phyloP scores from a whole-genome alignment of 35 echinoderm and acorn worm species.

The Anneissia japonica region DNA sequence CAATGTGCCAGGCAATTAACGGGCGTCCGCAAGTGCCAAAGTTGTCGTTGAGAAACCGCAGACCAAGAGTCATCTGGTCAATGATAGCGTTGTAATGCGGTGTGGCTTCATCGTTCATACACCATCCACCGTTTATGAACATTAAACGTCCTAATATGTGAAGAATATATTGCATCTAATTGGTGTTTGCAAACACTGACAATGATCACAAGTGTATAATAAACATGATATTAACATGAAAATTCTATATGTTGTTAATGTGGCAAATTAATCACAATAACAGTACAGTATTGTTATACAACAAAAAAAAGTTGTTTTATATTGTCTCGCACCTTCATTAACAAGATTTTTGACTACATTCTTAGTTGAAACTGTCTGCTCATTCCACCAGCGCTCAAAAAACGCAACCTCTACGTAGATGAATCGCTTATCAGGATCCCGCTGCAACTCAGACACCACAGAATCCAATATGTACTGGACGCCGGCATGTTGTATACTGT shows the following conservation, averaged over 20 bases:
- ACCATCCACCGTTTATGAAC: constrained; percentile 98
- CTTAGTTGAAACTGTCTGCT: constrained; percentile 54
- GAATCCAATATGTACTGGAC: constrained; percentile 98
- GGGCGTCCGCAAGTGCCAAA: constrained; percentile 87
- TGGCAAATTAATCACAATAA: too few species aligned
- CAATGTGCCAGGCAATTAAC: constrained; percentile 82
- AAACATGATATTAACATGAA: too few species aligned
- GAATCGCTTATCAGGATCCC: constrained; percentile 71
- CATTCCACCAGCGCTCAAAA: constrained; percentile 83
- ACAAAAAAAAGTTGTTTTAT: neutral
- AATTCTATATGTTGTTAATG: too few species aligned
- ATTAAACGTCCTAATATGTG: constrained; percentile 64
- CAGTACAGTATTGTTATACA: too few species aligned
- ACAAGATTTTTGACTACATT: constrained; percentile 53
- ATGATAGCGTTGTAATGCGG: constrained; percentile 98
- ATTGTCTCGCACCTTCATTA: constrained; percentile 66
- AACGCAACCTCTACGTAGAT: constrained; percentile 94
- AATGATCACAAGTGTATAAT: too few species aligned
- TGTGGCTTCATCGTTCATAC: constrained; percentile 98
- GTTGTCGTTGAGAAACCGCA: constrained; percentile 71
- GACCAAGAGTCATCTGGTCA: constrained; percentile 88
- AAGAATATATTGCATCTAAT: too few species aligned
- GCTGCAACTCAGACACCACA: constrained; percentile 59
- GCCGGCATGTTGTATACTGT: constrained; percentile 95
- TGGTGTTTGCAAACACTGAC: too few species aligned